Base-by-base conservation (phyloP, 2,113 vertebrate species). In the Genyomyrus donnyi region DNA sequence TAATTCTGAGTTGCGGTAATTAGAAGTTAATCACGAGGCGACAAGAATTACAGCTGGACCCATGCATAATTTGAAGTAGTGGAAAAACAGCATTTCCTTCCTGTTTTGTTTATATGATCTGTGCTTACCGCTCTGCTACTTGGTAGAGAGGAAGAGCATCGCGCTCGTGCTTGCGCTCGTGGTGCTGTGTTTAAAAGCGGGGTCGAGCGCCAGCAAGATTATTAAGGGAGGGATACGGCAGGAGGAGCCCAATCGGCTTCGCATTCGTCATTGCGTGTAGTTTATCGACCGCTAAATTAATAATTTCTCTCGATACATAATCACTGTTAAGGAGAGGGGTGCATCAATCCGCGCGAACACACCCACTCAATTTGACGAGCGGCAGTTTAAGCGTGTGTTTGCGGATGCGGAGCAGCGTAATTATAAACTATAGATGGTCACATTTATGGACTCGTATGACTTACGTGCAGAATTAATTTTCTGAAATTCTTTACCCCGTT, bases 171-270 rank as follows among this genome's bases (percentile, higher is more conserved):
- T 94, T 96, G 95, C 95, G 93, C 95, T 95, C 94, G 92, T 96
- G 95, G 95, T 94, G 95, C 96, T 95, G 95, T 97, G 97, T 97
- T 96, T 97, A 96, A 97, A 97, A 97, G 96, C 97, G 95, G 95
- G 94, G 95, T 96, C 95, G 95, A 96, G 95, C 97, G 96, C 95
- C 95, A 94, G 94, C 96, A 95, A 97, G 97, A 97, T 97, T 97
- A 97, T 97, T 62, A 96, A 97, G 97, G 98, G 97, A 97, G 98
- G 98, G 97, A 96, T 97, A 95, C 96, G 94, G 94, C 93, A 94
- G 96, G 94, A 94, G 94, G 95, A 95, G 96, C 96, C 97, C 98
- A 99, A 99, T 99, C 97, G 96, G 95, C 94, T 96, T 94, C 91
- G 94, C 95, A 94, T 95, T 96, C 98, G 98, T 98, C 98, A 98